Base-by-base conservation (phyloP, 64 coral and sea anemone genomes). In the Stichodactyla mertensii region DNA sequence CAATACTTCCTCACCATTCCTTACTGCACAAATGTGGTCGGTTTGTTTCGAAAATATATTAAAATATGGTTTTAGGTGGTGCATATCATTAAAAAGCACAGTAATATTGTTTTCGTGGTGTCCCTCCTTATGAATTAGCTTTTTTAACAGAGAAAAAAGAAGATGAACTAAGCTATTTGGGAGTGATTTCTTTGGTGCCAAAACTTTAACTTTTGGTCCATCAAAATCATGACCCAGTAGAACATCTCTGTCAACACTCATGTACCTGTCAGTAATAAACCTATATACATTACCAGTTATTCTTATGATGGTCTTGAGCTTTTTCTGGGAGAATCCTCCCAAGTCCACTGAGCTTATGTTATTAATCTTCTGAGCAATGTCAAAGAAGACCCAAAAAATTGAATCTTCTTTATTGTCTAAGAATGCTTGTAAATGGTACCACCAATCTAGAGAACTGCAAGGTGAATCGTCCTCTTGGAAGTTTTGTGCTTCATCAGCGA, bases 301-400 rank as follows among this genome's bases (percentile, higher is more conserved):
- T 4, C 78, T 12, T 14, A 81, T 81, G 4, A 81, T 16, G 6
- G 78, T 81, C 20, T 81, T 55, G 19, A 81, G 51, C 7, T 81
- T 52, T 81, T n/a, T 81, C 69, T 7, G 16, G 4, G 78, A 22
- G 78, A 81, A 81, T 52, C 52, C 4, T 7, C 52, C 6, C 26
- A 81, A 20, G 5, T 10, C 20, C 18, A 81, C 78, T 18, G 52
- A 19, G 0, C 53, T 23, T 1, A 53, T 71, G 16, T 81, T 81
- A 10, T 52, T 81, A 18, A 81, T 52, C 11, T 55, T 81, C 12
- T 81, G 78, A 15, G 78, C 6, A 23, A 52, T 1, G 52, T 81
- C 78, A 28, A 18, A 81, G 51, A 81, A 81, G 19, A 81, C 5
- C 78, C 78, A 81, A 20, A 52, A 81, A 55, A 16, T 81, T 52